phyloP scores from a whole-genome alignment of 2,888 invertebrate genomes.

The Epirrhoe alternata region DNA sequence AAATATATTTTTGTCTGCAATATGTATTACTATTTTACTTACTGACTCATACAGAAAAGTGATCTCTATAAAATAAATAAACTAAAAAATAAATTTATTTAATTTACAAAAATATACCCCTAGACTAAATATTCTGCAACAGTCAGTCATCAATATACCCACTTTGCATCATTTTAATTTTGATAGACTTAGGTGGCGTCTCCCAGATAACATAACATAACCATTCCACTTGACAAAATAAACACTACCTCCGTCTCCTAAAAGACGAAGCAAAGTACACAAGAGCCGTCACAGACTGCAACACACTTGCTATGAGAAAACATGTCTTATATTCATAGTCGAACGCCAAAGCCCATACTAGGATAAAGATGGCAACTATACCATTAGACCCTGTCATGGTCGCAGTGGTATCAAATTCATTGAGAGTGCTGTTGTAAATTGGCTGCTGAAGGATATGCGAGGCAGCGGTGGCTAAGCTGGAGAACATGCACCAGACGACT shows the following conservation, averaged over 20 bases:
- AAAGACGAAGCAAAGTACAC: conserved; percentile 72
- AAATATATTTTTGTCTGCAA: conserved; percentile 20
- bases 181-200: neutral
- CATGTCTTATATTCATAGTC: conserved; percentile 73
- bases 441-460: conserved; percentile 74
- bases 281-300: conserved; percentile 68
- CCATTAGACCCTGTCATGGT: conserved; percentile 75
- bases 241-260: conserved; percentile 65
- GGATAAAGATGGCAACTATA: conserved; percentile 67
- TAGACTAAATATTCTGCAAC: neutral
- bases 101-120: conserved; percentile 13
- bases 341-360: conserved; percentile 67
- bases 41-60: conserved; percentile 35
- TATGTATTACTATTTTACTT: conserved; percentile 31
- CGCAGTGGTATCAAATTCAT: conserved; percentile 78
- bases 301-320: conserved; percentile 69
- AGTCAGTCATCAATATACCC: neutral
- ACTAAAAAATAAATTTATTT: conserved; percentile 19
- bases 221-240: neutral
- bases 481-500: conserved; percentile 76
- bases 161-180: neutral
- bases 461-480: conserved; percentile 72
- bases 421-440: conserved; percentile 71
- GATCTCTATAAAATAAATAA: conserved; percentile 44
- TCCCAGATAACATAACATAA: neutral